These are phyloP conservation scores for Pygmarrhopalites habei DNA, from an alignment of 1,140 invertebrate species.

Conservation along the genomic window DNA sequence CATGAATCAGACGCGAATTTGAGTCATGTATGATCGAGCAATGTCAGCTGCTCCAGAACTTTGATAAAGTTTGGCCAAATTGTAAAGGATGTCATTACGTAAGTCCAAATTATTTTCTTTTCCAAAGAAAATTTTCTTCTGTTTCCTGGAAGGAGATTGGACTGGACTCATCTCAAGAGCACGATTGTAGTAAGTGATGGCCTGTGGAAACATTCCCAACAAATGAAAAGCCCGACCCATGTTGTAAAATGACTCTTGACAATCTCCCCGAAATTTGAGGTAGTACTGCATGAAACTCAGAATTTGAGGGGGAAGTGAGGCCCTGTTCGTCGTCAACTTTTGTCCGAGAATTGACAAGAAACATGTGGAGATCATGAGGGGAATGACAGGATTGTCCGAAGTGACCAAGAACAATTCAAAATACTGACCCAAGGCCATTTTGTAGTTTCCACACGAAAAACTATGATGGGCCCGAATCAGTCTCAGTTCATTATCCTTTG, in stretches of 20 bases:
- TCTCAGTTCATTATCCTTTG: slow-evolving; percentile 48
- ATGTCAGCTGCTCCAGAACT: too few species aligned
- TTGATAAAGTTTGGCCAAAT: neutral
- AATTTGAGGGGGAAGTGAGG: slow-evolving; percentile 44
- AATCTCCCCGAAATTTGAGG: slow-evolving; percentile 62
- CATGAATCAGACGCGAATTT: too few species aligned
- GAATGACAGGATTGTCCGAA: slow-evolving; percentile 55
- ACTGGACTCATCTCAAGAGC: slow-evolving; percentile 53
- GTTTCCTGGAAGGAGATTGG: too few species aligned
- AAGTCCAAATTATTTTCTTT: slow-evolving; percentile 1
- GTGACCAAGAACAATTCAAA: slow-evolving; percentile 57
- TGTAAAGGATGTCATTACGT: slow-evolving; percentile 1
- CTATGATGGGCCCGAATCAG: slow-evolving; percentile 80
- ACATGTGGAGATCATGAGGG: slow-evolving; percentile 69
- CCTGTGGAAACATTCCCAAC: slow-evolving; percentile 70
- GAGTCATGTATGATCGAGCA: too few species aligned
- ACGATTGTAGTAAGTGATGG: slow-evolving; percentile 76
- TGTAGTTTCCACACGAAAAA: slow-evolving; percentile 74
- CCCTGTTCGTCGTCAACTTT: slow-evolving; percentile 53
- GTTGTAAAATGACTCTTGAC: slow-evolving; percentile 86
- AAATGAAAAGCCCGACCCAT: slow-evolving; percentile 84
- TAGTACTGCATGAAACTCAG: slow-evolving; percentile 74
- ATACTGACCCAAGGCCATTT: slow-evolving; percentile 79
- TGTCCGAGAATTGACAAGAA: slow-evolving; percentile 78
- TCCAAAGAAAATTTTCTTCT: neutral